Evolutionary conservation across 2,113 vertebrate genomes (phyloP).

Genomic region (Rousettus leschenaultii): DNA sequence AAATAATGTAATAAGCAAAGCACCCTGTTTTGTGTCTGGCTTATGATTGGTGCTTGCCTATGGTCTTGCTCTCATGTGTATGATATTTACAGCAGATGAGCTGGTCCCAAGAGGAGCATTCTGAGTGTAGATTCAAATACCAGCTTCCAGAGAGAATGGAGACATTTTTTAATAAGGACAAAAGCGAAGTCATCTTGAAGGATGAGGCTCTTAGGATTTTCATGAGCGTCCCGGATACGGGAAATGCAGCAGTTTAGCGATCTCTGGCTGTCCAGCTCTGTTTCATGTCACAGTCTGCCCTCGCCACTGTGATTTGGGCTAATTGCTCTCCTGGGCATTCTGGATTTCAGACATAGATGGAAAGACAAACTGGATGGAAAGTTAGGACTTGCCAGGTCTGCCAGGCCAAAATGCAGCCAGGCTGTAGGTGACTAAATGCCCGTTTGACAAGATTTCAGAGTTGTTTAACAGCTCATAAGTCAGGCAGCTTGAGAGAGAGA

Average conservation of each 20-base stretch:
- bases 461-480: conserved; percentile 24
- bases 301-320: background rate
- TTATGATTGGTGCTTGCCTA: background rate
- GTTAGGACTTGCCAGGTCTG: background rate
- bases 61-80: background rate
- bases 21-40: background rate
- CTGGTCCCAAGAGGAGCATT: background rate
- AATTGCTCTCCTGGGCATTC: conserved; percentile 20
- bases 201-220: background rate
- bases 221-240: background rate
- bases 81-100: background rate
- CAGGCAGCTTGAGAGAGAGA: conserved; percentile 11
- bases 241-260: background rate
- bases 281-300: background rate
- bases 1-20: background rate
- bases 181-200: background rate
- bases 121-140: background rate
- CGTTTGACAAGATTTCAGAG: conserved; percentile 18
- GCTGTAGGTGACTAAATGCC: background rate
- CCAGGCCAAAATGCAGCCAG: conserved; percentile 32
- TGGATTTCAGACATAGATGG: conserved; percentile 29
- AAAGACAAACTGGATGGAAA: conserved; percentile 45
- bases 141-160: background rate
- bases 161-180: background rate
- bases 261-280: background rate